Base-by-base conservation (phyloP, 2,113 vertebrate genomes). In the Bubalus kerabau region DNA sequence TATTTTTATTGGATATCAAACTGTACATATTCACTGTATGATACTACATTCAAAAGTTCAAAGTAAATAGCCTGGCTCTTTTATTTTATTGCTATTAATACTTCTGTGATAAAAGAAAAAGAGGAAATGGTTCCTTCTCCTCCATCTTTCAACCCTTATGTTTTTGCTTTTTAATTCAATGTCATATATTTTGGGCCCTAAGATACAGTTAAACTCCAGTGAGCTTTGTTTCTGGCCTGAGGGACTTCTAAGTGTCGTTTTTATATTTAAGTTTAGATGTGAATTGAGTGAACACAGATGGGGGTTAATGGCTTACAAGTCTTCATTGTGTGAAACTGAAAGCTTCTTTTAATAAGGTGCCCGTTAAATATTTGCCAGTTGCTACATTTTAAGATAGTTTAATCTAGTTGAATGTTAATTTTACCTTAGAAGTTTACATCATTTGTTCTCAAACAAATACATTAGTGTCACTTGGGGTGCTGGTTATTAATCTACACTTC, bases 351-450 rank as follows among this genome's bases (percentile, higher is more conserved):
- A 85, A 94, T 94, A 94, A 96, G 74, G 10, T 96, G 17, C 13
- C 32, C 93, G 78, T 95, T 96, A 96, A 93, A 94, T 12, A 87
- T 87, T 97, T 97, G 2, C 30, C 84, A 83, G 50, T 95, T 84
- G 6, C 30, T 91, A 24, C 13, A n/a, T 76, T 89, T 96, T 96
- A 89, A 46, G 19, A 84, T 84, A 96, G 93, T 96, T 95, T 54
- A 95, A 36, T 95, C 11, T 88, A 62, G 8, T 32, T 94, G 24
- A 91, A 82, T 89, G 93, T 97, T 96, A 95, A 95, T 96, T 98
- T 97, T 96, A 93, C 76, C 21, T 94, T 91, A 80, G 43, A 95
- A 50, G 8, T 94, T 92, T 91, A 92, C 91, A 85, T 12, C 14
- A 6, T 36, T 83, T 26, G 3, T 95, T 90, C 59, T 86, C 54